These are phyloP conservation scores for Callimorpha dominula DNA, from an alignment of 2,888 invertebrate genomes.

Conservation along the genomic window DNA sequence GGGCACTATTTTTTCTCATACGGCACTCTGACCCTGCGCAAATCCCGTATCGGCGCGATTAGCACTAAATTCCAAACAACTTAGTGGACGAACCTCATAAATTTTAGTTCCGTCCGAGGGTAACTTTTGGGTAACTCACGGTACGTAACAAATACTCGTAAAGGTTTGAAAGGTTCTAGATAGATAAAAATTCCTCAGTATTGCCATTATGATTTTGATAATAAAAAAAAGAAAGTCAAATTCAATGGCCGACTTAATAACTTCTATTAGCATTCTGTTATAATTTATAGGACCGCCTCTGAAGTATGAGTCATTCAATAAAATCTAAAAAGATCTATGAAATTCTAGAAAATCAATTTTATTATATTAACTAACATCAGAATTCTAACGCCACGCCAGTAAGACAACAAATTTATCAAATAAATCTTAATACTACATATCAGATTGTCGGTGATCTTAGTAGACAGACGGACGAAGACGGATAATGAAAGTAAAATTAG, in stretches of 20 bases:
- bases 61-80: constrained; percentile 8
- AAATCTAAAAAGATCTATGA: background rate
- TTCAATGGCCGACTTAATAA: too few species aligned
- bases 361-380: too few species aligned
- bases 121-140: background rate
- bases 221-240: too few species aligned
- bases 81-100: constrained; percentile 3
- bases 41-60: background rate
- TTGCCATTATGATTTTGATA: too few species aligned
- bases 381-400: background rate
- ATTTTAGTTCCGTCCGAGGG: constrained; percentile 8
- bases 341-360: too few species aligned
- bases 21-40: background rate
- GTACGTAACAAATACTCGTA: background rate
- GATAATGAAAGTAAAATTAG: constrained; percentile 83
- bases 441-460: constrained; percentile 24
- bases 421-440: constrained; percentile 2
- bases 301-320: background rate
- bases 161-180: background rate
- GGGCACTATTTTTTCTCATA: constrained; percentile 9
- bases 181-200: too few species aligned
- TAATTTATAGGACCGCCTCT: too few species aligned
- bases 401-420: background rate
- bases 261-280: too few species aligned
- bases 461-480: constrained; percentile 18